Base-by-base conservation (phyloP, 2,888 invertebrate species). In the Syrphus vitripennis region DNA sequence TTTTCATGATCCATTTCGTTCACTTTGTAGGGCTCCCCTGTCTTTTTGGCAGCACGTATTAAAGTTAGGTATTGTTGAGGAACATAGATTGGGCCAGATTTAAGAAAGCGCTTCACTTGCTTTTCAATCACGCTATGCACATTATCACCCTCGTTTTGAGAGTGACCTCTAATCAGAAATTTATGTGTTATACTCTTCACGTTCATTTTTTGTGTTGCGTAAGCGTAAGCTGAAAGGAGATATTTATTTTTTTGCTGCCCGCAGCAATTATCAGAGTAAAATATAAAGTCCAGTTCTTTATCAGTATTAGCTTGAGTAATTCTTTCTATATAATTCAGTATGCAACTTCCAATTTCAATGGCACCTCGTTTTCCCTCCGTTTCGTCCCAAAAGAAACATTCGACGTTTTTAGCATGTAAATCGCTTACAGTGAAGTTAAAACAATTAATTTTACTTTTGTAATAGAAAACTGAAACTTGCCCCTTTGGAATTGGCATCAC, bases 361-460 rank as follows among this genome's bases (percentile, higher is more conserved):
- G 48, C 67, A 50, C 48, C 67, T 34, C 34, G 67, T 50, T 67
- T 50, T 65, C 63, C 42, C 48, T 65, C 29, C 29, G 19, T 65
- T 63, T 67, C 65, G 53, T 69, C 37, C 53, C 69, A 69, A 14
- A 10, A 45, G 9, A 31, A 65, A 48, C 59, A 59, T 72, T 72
- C 37, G 37, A 59, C 71, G 45, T 34, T 48, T 48, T 48, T 48
- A 24, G 48, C 48, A 48, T 48, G 48, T 48, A 48, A 48, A 48
- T 48, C 48, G 48, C 48, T 48, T 48, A 48, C 48, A 48, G 48
- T 48, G 48, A 48, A 48, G 48, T 48, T 48, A 24, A 48, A 48
- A 48, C 48, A 48, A 48, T 48, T 48, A 48, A 24, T 48, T 48
- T 48, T 48, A 48, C 48, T 48, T 48, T 48, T 48, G 48, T 48